phyloP scores from a whole-genome alignment of 1,140 invertebrate species.

The Geopemphigus sp. region DNA sequence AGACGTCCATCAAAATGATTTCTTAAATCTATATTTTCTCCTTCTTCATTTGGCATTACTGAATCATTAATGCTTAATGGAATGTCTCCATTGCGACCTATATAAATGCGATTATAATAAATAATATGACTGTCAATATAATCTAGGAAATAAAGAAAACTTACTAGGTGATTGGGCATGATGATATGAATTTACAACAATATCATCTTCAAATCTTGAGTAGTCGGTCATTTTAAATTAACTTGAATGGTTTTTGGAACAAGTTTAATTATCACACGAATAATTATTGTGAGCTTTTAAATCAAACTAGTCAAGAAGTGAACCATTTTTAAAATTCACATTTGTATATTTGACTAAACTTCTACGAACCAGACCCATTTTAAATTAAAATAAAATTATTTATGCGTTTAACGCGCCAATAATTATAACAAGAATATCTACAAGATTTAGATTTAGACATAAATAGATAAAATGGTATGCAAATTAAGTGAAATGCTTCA shows the following conservation, averaged over 20 bases:
- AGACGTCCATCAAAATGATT: constrained; percentile 36
- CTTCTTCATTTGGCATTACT: constrained; percentile 30
- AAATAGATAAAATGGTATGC: constrained; percentile 19
- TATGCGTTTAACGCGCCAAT: neutral
- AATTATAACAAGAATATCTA: neutral
- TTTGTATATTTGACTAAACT: neutral
- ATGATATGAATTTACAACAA: constrained; percentile 44
- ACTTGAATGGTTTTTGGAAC: neutral
- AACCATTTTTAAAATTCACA: neutral
- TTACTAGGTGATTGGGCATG: constrained; percentile 42
- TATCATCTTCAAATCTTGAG: constrained; percentile 47
- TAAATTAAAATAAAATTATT: neutral
- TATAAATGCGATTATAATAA: neutral
- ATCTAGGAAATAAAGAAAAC: neutral
- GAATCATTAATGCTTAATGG: constrained; percentile 30
- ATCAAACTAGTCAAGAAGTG: neutral
- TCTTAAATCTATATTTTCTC: constrained; percentile 46
- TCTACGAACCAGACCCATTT: constrained; percentile 4
- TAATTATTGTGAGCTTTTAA: neutral
- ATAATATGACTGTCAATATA: neutral
- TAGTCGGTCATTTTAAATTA: constrained; percentile 30
- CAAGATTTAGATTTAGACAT: constrained; percentile 9
- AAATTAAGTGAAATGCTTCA: neutral
- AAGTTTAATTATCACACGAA: neutral
- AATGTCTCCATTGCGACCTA: constrained; percentile 16